A percentile compares a stretch with the other conserved stretches of the same genome.
These are phyloP conservation scores for Cabera pusaria DNA, from an alignment of 2,888 invertebrate species.

Conservation along the genomic window DNA sequence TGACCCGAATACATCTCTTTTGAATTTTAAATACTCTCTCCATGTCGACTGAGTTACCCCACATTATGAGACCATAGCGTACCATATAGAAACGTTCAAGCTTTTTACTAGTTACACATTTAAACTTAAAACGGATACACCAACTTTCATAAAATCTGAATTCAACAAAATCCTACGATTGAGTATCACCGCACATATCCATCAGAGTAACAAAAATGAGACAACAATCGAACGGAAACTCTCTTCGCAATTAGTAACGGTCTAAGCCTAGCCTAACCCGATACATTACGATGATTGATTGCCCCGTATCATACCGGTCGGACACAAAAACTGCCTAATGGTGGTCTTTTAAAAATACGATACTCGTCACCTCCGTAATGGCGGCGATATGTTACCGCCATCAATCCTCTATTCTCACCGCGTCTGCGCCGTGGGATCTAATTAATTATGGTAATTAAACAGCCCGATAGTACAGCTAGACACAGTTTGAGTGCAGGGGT, in stretches of 20 bases:
- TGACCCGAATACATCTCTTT: too few species aligned
- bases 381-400: constrained; percentile 74
- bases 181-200: too few species aligned
- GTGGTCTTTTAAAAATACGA: constrained; percentile 66
- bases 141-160: too few species aligned
- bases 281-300: constrained; percentile 67
- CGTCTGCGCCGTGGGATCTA: constrained; percentile 73
- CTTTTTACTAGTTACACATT: too few species aligned
- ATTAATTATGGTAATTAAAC: constrained; percentile 82
- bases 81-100: too few species aligned
- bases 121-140: too few species aligned
- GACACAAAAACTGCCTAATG: constrained; percentile 73
- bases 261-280: constrained; percentile 43
- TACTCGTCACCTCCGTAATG: constrained; percentile 72
- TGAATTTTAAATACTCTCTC: too few species aligned
- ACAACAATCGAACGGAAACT: constrained; percentile 30
- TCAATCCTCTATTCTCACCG: constrained; percentile 76
- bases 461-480: constrained; percentile 50
- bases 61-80: too few species aligned
- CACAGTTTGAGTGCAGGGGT: constrained; percentile 33
- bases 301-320: constrained; percentile 56
- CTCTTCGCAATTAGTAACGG: constrained; percentile 51
- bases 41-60: too few species aligned
- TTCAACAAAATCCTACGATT: too few species aligned
- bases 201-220: too few species aligned